Conservation (phyloP, 2,888 invertebrate species). For the Tachina lurida region DNA sequence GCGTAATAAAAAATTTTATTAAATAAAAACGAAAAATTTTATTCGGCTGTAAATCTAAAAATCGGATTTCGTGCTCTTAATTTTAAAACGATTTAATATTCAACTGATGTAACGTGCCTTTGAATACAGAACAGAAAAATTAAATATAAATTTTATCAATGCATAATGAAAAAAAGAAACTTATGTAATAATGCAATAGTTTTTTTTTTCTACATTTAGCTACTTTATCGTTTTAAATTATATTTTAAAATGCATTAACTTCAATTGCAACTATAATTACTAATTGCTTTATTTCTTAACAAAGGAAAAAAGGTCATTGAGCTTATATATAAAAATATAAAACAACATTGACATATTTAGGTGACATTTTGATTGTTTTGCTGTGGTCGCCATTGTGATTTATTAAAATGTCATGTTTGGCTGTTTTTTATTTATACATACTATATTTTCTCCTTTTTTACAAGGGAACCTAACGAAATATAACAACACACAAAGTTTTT, state of each 20-base stretch:
- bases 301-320: not conserved
- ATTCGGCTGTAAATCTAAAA: too few species aligned
- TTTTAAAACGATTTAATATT: not conserved
- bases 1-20: too few species aligned
- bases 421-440: conserved; percentile 10
- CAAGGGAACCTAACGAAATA: not conserved
- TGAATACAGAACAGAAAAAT: too few species aligned
- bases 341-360: conserved; percentile 66
- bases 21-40: too few species aligned
- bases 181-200: too few species aligned
- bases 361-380: conserved; percentile 70
- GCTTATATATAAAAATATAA: not conserved
- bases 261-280: not conserved
- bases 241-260: too few species aligned
- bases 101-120: not conserved
- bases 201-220: not conserved
- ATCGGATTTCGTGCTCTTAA: not conserved
- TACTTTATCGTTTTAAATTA: not conserved
- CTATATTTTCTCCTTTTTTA: not conserved
- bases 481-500: too few species aligned
- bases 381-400: conserved; percentile 64
- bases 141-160: too few species aligned
- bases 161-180: too few species aligned
- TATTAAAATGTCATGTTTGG: conserved; percentile 72
- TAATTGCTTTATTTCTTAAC: not conserved